Evolutionary conservation across 2,888 invertebrate genomes (phyloP).

Genomic region (Dicroscelio sp.): DNA sequence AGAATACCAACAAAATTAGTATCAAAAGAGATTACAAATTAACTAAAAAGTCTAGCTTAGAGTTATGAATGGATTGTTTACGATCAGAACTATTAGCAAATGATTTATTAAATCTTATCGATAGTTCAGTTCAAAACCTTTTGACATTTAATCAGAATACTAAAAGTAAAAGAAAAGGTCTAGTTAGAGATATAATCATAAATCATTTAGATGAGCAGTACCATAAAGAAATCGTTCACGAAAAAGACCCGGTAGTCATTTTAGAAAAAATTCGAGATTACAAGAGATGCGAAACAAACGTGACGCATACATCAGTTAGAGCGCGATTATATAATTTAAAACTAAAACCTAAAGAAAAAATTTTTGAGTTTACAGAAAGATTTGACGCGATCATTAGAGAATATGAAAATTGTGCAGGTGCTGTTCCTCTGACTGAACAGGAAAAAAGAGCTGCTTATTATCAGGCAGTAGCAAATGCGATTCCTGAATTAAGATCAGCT

Average conservation of each 20-base stretch:
- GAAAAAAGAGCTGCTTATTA: slow-evolving; percentile 19
- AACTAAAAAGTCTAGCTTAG: background rate
- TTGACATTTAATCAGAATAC: background rate
- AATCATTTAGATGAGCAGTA: background rate
- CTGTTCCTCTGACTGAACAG: background rate
- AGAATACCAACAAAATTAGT: background rate
- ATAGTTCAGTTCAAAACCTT: background rate
- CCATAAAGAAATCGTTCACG: background rate
- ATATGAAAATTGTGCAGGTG: background rate
- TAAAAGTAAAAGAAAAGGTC: background rate
- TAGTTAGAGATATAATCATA: background rate
- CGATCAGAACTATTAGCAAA: background rate
- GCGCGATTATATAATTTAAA: background rate
- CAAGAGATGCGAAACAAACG: background rate
- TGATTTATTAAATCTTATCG: background rate
- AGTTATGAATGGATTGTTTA: background rate
- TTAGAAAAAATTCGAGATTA: background rate
- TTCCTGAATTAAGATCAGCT: background rate
- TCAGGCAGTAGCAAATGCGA: background rate
- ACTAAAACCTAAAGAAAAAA: background rate
- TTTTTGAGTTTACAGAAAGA: background rate
- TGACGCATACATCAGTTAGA: background rate
- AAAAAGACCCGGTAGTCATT: background rate
- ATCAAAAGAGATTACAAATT: background rate
- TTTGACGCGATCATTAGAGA: background rate